Evolutionary conservation across 2,888 invertebrate genomes (phyloP), one percentile per base, ranked within the genome.

Genomic region (Ferdinandea cuprea): DNA sequence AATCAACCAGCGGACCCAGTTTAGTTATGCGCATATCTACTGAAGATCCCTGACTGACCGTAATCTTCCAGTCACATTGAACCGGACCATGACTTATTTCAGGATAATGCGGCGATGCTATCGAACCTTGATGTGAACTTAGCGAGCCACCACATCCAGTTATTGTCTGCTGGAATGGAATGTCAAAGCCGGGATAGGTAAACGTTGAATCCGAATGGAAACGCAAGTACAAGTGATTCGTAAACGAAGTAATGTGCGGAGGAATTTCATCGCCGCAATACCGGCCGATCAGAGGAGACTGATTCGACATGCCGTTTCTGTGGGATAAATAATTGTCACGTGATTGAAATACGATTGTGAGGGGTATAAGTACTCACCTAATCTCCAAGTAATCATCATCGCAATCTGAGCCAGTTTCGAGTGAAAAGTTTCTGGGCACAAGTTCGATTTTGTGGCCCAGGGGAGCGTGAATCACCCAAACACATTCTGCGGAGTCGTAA

Each of bases 51-150:
- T 92, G 91, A 44, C 94, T 94, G 0, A 95, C 94, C 1, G 92
- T 92, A 83, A 98, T 96, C 87, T 93, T 94, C 94, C 97, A 98
- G 86, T 93, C 93, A 89, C 98, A 98, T 88, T 95, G 94, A 0
- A 95, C 92, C 72, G 94, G 93, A 63, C 93, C 93, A 40, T 91
- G 90, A 87, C 96, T 96, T 0, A 93, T 92, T 80, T 93, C 92
- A 2, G 97, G 96, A 91, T 97, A 97, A 88, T 96, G 95, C 0
- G 98, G 98, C 0, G 98, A 97, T 42, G 94, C 93, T 85, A 98
- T 94, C 3, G 94, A 93, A 0, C 98, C 98, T 5, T 91, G 91
- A 2, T 94, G 92, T 15, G 95, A 92, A 0, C 92, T 94, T 32
- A 98, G 88, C 25, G 92, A 93, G 4, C 97, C 98, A 13, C 98